Conservation (phyloP, 2,888 invertebrate genomes). For the Apamea monoglypha region DNA sequence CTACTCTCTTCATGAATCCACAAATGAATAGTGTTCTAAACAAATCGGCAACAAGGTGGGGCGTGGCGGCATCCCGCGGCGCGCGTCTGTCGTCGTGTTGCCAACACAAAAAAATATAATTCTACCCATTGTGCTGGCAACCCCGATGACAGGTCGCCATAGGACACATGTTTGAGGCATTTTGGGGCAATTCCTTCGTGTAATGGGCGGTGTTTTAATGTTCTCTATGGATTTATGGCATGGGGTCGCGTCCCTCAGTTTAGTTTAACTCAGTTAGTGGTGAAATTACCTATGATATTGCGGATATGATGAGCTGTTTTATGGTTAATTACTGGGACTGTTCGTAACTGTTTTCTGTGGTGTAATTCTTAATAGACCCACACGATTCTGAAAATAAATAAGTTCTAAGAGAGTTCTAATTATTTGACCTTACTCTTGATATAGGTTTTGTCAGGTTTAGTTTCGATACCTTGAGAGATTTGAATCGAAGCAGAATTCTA, state of each 20-base stretch:
- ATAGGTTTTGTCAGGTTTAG: background rate
- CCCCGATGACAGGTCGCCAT: constrained; percentile 89
- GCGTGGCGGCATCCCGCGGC: constrained; percentile 87
- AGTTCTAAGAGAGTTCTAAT: background rate
- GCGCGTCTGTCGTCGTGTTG: constrained; percentile 89
- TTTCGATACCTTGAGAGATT: background rate
- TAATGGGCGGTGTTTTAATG: constrained; percentile 89
- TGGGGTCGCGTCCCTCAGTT: constrained; percentile 79
- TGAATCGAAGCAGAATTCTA: background rate
- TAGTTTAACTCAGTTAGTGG: constrained; percentile 77
- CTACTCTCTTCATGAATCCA: constrained; percentile 68
- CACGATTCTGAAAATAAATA: background rate
- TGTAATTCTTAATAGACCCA: constrained; percentile 18
- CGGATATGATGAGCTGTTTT: constrained; percentile 70
- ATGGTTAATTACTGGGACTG: constrained; percentile 44
- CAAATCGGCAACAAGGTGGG: constrained; percentile 87
- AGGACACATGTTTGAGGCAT: constrained; percentile 89
- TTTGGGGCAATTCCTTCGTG: constrained; percentile 88
- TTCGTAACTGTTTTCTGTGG: constrained; percentile 22
- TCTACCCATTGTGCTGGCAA: constrained; percentile 84
- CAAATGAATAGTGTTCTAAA: constrained; percentile 85
- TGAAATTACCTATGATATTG: constrained; percentile 78
- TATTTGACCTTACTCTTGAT: background rate
- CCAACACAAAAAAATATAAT: constrained; percentile 88
- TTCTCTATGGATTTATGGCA: constrained; percentile 84